phyloP scores from a whole-genome alignment of 1,140 invertebrate genomes.

The Lordiphosa mommai region DNA sequence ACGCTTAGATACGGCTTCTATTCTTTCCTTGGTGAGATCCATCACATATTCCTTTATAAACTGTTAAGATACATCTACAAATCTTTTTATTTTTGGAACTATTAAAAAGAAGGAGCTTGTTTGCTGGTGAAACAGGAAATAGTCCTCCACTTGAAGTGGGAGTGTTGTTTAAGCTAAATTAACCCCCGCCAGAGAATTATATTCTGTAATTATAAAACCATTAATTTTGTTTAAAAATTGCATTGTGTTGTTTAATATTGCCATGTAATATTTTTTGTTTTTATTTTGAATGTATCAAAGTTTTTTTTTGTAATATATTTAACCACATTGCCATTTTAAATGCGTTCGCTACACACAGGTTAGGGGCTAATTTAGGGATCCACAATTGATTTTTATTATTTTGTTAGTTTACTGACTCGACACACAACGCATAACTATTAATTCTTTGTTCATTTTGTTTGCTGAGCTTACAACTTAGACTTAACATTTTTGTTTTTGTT shows the following conservation, averaged over 20 bases:
- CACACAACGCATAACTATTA: constrained; percentile 62
- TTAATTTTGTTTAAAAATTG: constrained; percentile 1
- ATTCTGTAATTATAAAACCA: too few species aligned
- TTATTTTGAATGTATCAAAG: constrained; percentile 67
- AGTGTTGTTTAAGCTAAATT: too few species aligned
- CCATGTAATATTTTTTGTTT: constrained; percentile 38
- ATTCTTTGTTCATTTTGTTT: constrained; percentile 64
- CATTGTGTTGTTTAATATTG: constrained; percentile 43
- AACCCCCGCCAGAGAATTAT: too few species aligned
- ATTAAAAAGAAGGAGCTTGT: too few species aligned
- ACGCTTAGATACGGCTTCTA: too few species aligned
- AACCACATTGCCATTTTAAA: constrained; percentile 37
- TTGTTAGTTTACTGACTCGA: constrained; percentile 38
- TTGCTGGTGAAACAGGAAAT: too few species aligned
- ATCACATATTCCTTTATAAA: too few species aligned
- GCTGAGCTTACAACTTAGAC: constrained; percentile 63
- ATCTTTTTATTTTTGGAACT: too few species aligned
- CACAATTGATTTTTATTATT: constrained; percentile 21
- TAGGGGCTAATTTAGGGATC: constrained; percentile 56
- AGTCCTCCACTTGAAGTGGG: too few species aligned
- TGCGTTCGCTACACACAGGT: constrained; percentile 50
- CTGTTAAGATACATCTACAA: too few species aligned
- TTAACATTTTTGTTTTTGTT: constrained; percentile 39
- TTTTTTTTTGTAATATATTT: constrained; percentile 32
- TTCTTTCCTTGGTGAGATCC: too few species aligned